Base-by-base conservation (phyloP, 2,888 invertebrate genomes). In the Branchipolynoe longqiensis region DNA sequence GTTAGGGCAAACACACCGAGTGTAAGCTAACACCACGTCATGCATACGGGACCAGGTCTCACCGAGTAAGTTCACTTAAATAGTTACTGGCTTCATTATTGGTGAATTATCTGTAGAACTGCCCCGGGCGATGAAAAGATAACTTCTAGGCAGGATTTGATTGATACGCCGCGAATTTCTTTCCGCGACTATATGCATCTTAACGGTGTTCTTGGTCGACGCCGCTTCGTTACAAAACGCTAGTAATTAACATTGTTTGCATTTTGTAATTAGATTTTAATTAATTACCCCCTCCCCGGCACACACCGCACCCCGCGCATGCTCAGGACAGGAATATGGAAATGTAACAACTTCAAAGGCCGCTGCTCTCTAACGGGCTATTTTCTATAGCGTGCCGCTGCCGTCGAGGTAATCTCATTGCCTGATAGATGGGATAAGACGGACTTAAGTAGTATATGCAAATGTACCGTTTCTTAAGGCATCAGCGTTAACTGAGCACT, bases 191-290 rank as follows among this genome's bases (percentile, higher is more conserved):
- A 36, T 69, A 36, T 69, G 69, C 69, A 69, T 69, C 36, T 38
- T 38, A 69, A 69, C 1, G 3, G 38, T 69, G 69, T 69, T 69
- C 69, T 69, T 69, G n/a, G 22, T 22, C 36, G 22, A 33, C 33
- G 22, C 12, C n/a, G 33, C 12, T 4, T 69, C 69, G 22, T 36
- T 69, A 69, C 69, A 78, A 74, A 74, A 78, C 54, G 31, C 78
- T 31, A 78, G 78, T 78, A 78, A 78, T 78, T 54, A 78, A 78
- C 48, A 41, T 48, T 78, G 78, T 78, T 78, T 78, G 25, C 41
- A 41, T 41, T 28, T 28, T 25, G 48, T 78, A 78, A 78, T 78
- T 78, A 78, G 78, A 78, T 78, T 54, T 48, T 54, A 54, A 78
- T 78, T 78, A 78, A 78, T 78, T 78, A 48, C 78, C 78, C 28